phyloP scores from a whole-genome alignment of 1,140 invertebrate genomes.

The Hypsibius dujardini region DNA sequence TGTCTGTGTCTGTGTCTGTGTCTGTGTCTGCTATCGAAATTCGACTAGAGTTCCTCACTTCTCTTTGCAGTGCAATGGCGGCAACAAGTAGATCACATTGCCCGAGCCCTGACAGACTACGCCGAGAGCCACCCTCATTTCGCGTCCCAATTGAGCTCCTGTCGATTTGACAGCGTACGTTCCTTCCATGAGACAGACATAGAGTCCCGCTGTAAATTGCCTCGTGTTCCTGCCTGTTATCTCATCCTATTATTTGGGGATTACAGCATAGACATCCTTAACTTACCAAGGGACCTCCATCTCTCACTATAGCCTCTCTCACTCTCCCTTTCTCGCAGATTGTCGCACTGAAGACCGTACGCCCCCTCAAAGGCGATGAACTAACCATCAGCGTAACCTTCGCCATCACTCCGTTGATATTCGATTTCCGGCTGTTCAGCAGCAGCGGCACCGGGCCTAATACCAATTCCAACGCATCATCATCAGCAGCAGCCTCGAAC shows the following conservation, averaged over 20 bases:
- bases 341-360: neutral
- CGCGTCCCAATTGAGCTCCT: conserved; percentile 2
- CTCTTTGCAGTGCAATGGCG: neutral
- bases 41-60: neutral
- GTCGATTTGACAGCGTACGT: neutral
- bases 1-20: too few species aligned
- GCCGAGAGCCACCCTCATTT: conserved; percentile 13
- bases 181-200: too few species aligned
- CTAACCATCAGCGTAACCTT: neutral
- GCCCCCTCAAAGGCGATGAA: neutral
- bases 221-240: too few species aligned
- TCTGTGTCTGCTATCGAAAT: neutral
- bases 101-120: neutral
- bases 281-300: too few species aligned
- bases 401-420: neutral
- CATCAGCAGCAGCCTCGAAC: too few species aligned
- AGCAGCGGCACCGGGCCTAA: neutral
- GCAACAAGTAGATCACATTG: neutral
- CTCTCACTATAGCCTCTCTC: too few species aligned
- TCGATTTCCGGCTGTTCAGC: neutral
- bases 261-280: too few species aligned
- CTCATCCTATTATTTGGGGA: too few species aligned
- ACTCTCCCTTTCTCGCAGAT: neutral
- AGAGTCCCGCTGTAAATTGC: too few species aligned
- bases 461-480: too few species aligned